phyloP scores from a whole-genome alignment of 2,888 invertebrate genomes.

The Microctonus hyperodae region DNA sequence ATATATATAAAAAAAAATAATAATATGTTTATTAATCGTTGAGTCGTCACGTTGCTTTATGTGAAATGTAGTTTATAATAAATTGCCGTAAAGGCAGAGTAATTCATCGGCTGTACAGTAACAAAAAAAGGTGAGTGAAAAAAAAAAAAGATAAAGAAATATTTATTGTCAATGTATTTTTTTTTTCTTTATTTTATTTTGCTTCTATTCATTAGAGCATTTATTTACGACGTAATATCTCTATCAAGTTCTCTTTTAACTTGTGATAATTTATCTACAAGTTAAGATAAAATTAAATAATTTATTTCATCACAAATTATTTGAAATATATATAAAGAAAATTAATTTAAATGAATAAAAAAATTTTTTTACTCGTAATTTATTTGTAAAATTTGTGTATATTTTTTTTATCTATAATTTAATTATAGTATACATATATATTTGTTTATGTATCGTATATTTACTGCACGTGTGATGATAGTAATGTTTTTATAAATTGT shows the following conservation, averaged over 20 bases:
- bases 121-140: constrained; percentile 48
- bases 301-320: not conserved
- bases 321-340: not conserved
- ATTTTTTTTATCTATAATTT: too few relatives aligned
- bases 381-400: too few relatives aligned
- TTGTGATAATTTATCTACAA: too few relatives aligned
- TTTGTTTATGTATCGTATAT: not conserved
- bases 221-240: not conserved
- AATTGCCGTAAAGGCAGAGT: constrained; percentile 55
- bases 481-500: too few relatives aligned
- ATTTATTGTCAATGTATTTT: not conserved
- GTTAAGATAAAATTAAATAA: not conserved
- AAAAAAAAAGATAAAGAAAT: not conserved
- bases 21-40: constrained; percentile 55
- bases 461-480: constrained; percentile 11
- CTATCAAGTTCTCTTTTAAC: not conserved
- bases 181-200: not conserved
- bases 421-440: too few relatives aligned
- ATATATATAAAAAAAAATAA: constrained; percentile 29
- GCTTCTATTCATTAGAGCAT: not conserved
- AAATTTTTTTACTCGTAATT: too few relatives aligned
- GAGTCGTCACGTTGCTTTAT: constrained; percentile 50
- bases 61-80: constrained; percentile 56
- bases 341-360: too few relatives aligned
- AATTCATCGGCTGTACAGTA: constrained; percentile 44